Evolutionary conservation across 53 echinoderm and acorn worm species (phyloP).

Genomic region (Arbacia lixula): DNA sequence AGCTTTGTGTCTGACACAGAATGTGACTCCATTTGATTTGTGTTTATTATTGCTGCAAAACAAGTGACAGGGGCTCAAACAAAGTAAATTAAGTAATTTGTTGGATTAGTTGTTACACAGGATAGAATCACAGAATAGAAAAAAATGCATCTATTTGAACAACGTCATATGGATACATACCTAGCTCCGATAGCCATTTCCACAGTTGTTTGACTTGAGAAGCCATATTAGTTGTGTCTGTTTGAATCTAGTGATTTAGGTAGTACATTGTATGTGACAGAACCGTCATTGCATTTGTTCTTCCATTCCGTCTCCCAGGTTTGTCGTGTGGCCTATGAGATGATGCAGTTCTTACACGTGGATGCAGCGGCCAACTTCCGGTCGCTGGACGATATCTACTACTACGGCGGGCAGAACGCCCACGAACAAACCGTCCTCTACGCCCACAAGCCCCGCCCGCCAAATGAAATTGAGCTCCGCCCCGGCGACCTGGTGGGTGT

Average conservation of each 20-base stretch:
- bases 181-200: too few relatives aligned
- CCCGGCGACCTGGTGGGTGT: conserved; percentile 86
- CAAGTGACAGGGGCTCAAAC: too few relatives aligned
- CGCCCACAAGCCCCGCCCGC: conserved; percentile 68
- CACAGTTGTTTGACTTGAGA: too few relatives aligned
- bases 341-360: conserved; percentile 84
- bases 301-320: conserved; percentile 66
- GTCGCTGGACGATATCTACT: conserved; percentile 93
- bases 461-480: conserved; percentile 71
- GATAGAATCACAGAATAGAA: too few relatives aligned
- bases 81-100: too few relatives aligned
- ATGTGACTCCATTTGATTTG: too few relatives aligned
- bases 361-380: conserved; percentile 84
- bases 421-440: conserved; percentile 80
- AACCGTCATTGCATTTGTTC: neutral
- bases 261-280: too few relatives aligned
- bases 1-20: too few relatives aligned
- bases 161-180: too few relatives aligned
- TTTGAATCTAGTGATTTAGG: neutral
- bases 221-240: neutral
- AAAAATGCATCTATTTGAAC: too few relatives aligned
- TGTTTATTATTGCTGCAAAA: too few relatives aligned
- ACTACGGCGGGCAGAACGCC: conserved; percentile 93
- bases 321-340: conserved; percentile 94
- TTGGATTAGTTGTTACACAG: too few relatives aligned